Evolutionary conservation across 2,888 invertebrate species (phyloP).

Genomic region (Nysson spinosus): DNA sequence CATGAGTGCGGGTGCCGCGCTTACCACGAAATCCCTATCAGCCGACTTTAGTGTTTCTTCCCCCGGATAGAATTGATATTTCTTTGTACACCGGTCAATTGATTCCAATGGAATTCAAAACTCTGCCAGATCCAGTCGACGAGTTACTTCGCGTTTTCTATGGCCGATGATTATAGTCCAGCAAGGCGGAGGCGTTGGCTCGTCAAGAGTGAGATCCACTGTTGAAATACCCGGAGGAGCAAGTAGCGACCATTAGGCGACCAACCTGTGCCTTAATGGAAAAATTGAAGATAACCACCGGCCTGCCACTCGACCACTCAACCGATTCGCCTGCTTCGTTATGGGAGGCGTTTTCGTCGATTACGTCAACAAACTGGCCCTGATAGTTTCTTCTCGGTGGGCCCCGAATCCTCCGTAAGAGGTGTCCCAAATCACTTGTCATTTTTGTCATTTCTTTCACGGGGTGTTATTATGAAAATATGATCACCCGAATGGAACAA

Average conservation of each 20-base stretch:
- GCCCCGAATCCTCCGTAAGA: constrained; percentile 21
- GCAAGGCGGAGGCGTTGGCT: constrained; percentile 31
- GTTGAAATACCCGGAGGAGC: constrained; percentile 59
- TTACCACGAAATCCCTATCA: constrained; percentile 53
- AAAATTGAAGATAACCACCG: constrained; percentile 69
- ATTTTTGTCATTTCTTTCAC: constrained; percentile 3
- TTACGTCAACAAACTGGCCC: constrained; percentile 63
- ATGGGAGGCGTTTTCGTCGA: constrained; percentile 60
- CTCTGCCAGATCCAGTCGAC: no score
- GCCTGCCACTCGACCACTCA: constrained; percentile 63
- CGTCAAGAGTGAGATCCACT: constrained; percentile 56
- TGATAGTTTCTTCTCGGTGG: constrained; percentile 43
- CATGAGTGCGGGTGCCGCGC: constrained; percentile 50
- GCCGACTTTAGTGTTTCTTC: constrained; percentile 59
- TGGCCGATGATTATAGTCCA: constrained; percentile 2
- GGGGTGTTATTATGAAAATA: no score
- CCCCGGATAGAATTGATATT: constrained; percentile 31
- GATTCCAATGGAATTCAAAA: no score
- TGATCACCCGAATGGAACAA: no score
- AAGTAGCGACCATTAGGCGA: constrained; percentile 67
- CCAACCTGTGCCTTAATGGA: constrained; percentile 69
- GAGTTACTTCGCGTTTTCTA: background rate
- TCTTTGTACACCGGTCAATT: no score
- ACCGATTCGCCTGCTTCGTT: constrained; percentile 56
- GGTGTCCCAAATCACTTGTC: constrained; percentile 5